Evolutionary conservation across 1,140 invertebrate species (phyloP).

Genomic region (Meloidogyne chitwoodi): DNA sequence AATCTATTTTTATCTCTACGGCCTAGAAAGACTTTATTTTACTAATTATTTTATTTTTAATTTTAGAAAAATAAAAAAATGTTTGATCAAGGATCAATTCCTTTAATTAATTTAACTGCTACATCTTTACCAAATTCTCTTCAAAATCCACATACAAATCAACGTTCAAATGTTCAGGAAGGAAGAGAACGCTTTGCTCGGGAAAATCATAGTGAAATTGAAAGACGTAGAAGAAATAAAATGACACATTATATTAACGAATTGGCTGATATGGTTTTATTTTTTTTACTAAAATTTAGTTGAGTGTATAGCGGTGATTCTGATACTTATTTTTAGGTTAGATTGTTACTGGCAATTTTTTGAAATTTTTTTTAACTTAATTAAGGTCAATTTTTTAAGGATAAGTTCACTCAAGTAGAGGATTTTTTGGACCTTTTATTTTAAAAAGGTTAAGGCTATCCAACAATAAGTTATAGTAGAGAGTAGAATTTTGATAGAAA

Average conservation of each 20-base stretch:
- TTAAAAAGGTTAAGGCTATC: no score
- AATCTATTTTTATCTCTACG: no score
- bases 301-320: background rate
- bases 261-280: conserved; percentile 87
- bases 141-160: background rate
- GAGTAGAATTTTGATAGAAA: no score
- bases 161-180: conserved; percentile 1
- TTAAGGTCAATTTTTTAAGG: no score
- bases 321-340: no score
- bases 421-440: no score
- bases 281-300: background rate
- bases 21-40: no score
- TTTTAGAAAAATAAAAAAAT: background rate
- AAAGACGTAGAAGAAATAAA: conserved; percentile 92
- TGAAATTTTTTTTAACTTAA: no score
- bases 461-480: no score
- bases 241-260: conserved; percentile 99
- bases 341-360: no score
- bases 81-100: background rate
- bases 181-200: conserved; percentile 61
- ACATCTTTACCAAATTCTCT: background rate
- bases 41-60: background rate
- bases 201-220: conserved; percentile 99
- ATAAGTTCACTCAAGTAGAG: no score
- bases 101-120: background rate